These are phyloP conservation scores for Hipposideros larvatus DNA, from an alignment of 2,797 vertebrate genomes.

Conservation along the genomic window DNA sequence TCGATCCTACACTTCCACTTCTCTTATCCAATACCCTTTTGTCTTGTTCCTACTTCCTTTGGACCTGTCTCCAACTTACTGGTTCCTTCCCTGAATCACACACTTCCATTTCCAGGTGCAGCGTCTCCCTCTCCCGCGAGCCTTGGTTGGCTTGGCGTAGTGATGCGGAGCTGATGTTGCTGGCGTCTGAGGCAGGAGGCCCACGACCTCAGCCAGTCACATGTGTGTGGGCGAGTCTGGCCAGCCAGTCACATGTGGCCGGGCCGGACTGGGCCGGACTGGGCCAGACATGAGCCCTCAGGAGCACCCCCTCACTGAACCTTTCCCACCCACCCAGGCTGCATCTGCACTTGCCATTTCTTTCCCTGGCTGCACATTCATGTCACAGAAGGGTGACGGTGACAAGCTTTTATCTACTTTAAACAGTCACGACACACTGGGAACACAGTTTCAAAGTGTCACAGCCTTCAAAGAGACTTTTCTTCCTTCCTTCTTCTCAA, in stretches of 20 bases:
- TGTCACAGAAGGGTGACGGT: neutral
- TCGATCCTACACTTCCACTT: fast-evolving
- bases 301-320: too few relatives aligned
- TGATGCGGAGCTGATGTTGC: neutral
- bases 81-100: neutral
- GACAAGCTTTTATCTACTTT: neutral
- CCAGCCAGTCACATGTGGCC: neutral
- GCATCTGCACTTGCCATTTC: neutral
- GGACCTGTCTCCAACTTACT: neutral
- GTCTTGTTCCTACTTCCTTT: neutral
- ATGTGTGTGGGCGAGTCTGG: neutral
- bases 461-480: neutral
- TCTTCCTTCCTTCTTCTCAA: slow-evolving; percentile 5
- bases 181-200: neutral
- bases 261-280: neutral
- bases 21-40: neutral
- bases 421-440: neutral
- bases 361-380: neutral
- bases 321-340: too few relatives aligned
- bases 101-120: neutral
- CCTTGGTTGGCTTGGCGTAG: fast-evolving
- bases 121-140: neutral
- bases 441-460: neutral
- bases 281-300: neutral
- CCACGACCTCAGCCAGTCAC: neutral